A percentile compares a stretch with the other conserved stretches of the same genome.
Evolutionary conservation across 2,888 invertebrate species (phyloP).

Genomic region (Ichneumoninae sp.): DNA sequence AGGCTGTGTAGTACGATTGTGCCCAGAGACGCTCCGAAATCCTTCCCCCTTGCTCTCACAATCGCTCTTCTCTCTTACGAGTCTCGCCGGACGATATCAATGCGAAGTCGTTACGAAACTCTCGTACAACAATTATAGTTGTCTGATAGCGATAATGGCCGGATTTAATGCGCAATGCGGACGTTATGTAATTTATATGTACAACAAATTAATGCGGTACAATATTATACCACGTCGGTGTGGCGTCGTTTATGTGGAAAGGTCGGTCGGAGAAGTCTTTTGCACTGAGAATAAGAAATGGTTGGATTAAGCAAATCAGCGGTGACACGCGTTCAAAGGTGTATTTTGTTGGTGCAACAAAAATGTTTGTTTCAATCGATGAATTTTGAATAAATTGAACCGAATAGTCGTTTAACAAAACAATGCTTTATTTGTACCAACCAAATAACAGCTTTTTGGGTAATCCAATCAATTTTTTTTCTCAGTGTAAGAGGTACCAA

Average conservation of each 20-base stretch:
- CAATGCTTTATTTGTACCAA: no score
- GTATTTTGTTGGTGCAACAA: no score
- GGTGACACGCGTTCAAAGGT: no score
- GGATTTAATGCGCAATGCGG: conserved; percentile 64
- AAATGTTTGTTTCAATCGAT: no score
- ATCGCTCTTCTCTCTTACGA: conserved; percentile 19
- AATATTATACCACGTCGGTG: not conserved
- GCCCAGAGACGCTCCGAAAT: conserved; percentile 29
- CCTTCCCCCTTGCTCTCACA: conserved; percentile 54
- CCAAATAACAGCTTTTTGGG: no score
- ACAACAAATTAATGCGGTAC: conserved; percentile 21
- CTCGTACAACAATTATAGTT: conserved; percentile 66
- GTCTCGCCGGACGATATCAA: conserved; percentile 24
- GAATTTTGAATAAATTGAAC: no score
- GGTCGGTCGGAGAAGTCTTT: not conserved
- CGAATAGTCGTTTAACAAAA: no score
- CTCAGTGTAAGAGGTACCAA: not conserved
- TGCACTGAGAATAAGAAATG: no score
- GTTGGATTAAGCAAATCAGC: no score
- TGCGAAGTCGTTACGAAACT: conserved; percentile 64
- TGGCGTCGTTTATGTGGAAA: not conserved
- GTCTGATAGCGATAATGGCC: conserved; percentile 63
- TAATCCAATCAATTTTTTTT: no score
- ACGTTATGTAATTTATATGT: conserved; percentile 61
- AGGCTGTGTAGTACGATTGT: conserved; percentile 37